phyloP scores from a whole-genome alignment of 2,113 vertebrate genomes.

The Amphilophus citrinellus region DNA sequence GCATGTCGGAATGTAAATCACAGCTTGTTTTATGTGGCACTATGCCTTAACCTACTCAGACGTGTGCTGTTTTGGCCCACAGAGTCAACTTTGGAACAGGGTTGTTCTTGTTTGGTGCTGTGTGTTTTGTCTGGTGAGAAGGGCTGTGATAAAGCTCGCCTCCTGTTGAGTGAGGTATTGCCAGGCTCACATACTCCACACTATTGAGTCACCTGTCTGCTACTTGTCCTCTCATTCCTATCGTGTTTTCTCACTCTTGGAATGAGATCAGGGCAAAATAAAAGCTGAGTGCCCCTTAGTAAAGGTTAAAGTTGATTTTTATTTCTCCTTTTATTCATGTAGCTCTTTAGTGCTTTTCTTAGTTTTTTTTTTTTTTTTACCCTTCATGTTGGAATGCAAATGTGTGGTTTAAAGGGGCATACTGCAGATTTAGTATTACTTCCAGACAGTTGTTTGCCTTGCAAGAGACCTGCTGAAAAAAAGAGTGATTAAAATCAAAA shows the following conservation, averaged over 20 bases:
- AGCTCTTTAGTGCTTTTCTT: not conserved
- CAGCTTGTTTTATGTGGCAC: slow-evolving; percentile 64
- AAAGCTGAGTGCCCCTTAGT: slow-evolving; percentile 1
- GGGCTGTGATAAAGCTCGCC: slow-evolving; percentile 63
- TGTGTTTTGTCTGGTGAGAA: slow-evolving; percentile 72
- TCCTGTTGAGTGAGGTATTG: slow-evolving; percentile 57
- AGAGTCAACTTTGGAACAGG: slow-evolving; percentile 41
- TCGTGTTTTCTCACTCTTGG: slow-evolving; percentile 25
- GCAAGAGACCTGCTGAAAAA: not conserved
- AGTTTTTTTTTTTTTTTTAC: not conserved
- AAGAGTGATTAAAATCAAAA: slow-evolving; percentile 8
- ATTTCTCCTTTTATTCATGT: not conserved
- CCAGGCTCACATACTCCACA: slow-evolving; percentile 35
- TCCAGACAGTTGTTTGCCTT: not conserved
- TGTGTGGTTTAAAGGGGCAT: not conserved
- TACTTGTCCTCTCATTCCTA: slow-evolving; percentile 35
- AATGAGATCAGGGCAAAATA: not conserved
- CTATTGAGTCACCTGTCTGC: slow-evolving; percentile 50
- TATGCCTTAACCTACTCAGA: slow-evolving; percentile 36
- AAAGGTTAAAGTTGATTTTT: slow-evolving; percentile 2
- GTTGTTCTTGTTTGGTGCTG: slow-evolving; percentile 64
- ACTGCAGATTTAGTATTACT: slow-evolving; percentile 6
- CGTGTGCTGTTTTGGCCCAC: slow-evolving; percentile 49
- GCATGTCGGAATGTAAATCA: slow-evolving; percentile 63
- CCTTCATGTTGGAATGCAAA: not conserved